These are phyloP conservation scores for Leptinotarsa haldemani DNA, from an alignment of 2,888 invertebrate species.

Conservation along the genomic window DNA sequence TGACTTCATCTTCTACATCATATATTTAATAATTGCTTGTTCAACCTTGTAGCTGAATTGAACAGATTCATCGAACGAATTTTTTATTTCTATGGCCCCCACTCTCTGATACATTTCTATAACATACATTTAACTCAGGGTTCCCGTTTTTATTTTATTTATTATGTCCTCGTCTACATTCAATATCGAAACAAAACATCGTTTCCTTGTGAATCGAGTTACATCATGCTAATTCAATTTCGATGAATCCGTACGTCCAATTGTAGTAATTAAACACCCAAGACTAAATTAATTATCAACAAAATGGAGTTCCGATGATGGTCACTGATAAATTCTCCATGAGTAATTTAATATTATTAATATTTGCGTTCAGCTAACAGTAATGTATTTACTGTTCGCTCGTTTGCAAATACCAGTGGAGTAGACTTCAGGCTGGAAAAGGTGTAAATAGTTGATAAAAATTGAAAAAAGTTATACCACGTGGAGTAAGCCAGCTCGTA, in stretches of 20 bases:
- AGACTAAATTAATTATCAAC: constrained; percentile 12
- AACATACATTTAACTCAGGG: background rate
- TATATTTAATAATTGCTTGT: too few relatives aligned
- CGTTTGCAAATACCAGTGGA: background rate
- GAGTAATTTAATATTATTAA: background rate
- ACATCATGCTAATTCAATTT: constrained; percentile 8
- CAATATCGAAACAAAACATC: background rate
- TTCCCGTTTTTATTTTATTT: background rate
- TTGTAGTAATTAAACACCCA: constrained; percentile 11
- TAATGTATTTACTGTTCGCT: background rate
- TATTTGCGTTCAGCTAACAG: background rate
- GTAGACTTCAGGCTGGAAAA: background rate
- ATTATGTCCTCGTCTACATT: background rate
- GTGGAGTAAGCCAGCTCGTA: too few relatives aligned
- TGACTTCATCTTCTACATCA: too few relatives aligned
- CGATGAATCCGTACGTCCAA: background rate
- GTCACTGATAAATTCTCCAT: constrained; percentile 1
- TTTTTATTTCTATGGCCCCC: background rate
- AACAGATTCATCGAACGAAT: background rate
- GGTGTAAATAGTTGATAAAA: too few relatives aligned
- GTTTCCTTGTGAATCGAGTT: background rate
- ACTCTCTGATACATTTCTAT: too few relatives aligned
- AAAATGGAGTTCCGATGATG: constrained; percentile 15
- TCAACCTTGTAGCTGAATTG: too few relatives aligned
- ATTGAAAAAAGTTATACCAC: too few relatives aligned